phyloP scores from a whole-genome alignment of 92 coral and sea anemone species.

The Phenganax subtilis region DNA sequence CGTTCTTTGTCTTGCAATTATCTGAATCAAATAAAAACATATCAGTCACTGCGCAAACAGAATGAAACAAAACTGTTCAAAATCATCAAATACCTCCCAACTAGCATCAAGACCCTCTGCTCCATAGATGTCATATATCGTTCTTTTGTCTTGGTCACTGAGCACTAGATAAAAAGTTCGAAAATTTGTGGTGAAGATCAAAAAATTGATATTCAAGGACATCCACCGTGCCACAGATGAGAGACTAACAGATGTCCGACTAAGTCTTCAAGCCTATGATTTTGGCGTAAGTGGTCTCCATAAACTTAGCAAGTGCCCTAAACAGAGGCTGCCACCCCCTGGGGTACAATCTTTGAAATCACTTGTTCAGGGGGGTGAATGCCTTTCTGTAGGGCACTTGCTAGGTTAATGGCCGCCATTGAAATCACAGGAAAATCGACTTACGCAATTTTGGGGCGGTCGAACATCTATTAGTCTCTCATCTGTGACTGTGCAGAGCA shows the following conservation, averaged over 20 bases:
- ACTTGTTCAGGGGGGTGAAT: neutral
- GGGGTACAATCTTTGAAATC: neutral
- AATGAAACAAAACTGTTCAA: neutral
- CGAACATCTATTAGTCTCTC: no score
- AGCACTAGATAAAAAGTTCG: constrained; percentile 49
- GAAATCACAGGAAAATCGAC: no score
- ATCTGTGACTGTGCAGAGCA: neutral
- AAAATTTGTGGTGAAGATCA: neutral
- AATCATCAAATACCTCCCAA: constrained; percentile 72
- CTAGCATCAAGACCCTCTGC: constrained; percentile 95
- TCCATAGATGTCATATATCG: constrained; percentile 92
- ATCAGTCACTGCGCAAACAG: neutral
- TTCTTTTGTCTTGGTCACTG: constrained; percentile 67
- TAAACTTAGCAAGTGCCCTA: no score
- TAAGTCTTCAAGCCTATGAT: no score
- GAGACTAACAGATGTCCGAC: no score
- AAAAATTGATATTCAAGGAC: no score
- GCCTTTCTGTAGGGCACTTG: no score
- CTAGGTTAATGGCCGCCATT: no score
- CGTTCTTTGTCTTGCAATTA: constrained; percentile 84
- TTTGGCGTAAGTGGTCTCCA: no score
- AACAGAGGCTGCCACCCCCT: no score
- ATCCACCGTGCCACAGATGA: no score
- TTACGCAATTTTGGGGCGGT: no score
- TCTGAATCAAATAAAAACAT: constrained; percentile 40